Percentiles rank a stretch among this genome's conserved stretches.
phyloP scores from a whole-genome alignment of 2,888 invertebrate genomes.

The Pteria penguin region DNA sequence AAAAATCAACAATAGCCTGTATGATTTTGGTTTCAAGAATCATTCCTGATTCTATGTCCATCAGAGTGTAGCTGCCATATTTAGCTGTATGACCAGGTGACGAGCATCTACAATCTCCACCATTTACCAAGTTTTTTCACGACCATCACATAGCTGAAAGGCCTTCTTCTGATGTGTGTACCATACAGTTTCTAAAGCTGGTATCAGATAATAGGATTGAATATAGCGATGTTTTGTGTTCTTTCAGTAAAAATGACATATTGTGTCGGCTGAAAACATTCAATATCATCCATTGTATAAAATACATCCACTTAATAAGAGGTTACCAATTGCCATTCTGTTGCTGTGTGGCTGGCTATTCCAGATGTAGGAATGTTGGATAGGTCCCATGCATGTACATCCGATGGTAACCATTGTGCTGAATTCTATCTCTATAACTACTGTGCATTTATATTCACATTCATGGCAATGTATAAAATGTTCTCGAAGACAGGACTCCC shows the following conservation, averaged over 20 bases:
- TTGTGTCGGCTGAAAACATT: not conserved
- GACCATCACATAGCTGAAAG: not conserved
- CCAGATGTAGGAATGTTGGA: no score
- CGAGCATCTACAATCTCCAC: conserved; percentile 28
- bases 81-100: conserved; percentile 30
- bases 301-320: not conserved
- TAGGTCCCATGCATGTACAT: no score
- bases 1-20: conserved; percentile 19
- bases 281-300: not conserved
- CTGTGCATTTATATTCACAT: no score
- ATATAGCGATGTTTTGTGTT: not conserved
- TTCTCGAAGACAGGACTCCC: no score
- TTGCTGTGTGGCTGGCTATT: not conserved
- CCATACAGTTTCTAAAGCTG: conserved; percentile 19
- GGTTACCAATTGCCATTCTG: not conserved
- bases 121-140: conserved; percentile 10
- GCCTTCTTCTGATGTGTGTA: not conserved
- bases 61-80: conserved; percentile 22
- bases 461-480: no score
- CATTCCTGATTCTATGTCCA: conserved; percentile 23
- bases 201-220: conserved; percentile 6
- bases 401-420: no score
- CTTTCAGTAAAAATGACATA: not conserved
- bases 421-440: no score
- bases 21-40: conserved; percentile 23